These are phyloP conservation scores for Sciurus niger DNA, from an alignment of 2,113 vertebrate species.

Conservation along the genomic window DNA sequence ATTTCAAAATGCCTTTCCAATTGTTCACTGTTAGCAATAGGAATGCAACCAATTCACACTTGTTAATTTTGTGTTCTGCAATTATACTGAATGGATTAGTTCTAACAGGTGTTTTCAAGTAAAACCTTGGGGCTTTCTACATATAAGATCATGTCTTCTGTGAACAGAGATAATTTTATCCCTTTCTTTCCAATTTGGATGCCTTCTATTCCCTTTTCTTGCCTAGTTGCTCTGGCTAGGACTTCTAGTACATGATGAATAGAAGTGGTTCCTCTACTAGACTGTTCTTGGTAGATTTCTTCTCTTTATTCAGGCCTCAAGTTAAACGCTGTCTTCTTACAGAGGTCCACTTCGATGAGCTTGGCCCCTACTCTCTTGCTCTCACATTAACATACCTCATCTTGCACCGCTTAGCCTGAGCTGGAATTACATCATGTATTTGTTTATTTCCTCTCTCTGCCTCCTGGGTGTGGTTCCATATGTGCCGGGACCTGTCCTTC, in stretches of 20 bases:
- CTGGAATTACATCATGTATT: neutral
- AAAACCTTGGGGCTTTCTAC: neutral
- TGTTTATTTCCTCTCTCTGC: neutral
- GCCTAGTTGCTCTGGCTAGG: neutral
- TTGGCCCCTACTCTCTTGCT: rapidly evolving
- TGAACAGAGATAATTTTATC: neutral
- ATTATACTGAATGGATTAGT: neutral
- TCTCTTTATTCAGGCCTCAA: neutral
- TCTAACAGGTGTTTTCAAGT: neutral
- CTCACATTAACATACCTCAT: neutral
- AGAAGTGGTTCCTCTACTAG: neutral
- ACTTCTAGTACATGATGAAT: neutral
- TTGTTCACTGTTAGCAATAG: neutral
- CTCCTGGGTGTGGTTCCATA: neutral
- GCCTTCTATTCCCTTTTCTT: neutral
- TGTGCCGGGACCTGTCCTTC: neutral
- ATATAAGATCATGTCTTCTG: neutral
- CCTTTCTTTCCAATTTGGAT: neutral
- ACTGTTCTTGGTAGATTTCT: neutral
- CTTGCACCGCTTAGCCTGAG: no score
- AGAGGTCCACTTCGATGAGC: neutral
- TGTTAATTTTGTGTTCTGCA: neutral
- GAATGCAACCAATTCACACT: neutral
- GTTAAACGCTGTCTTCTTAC: neutral
- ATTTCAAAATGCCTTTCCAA: neutral